Base-by-base conservation (phyloP, 2,797 vertebrate species). In the Cygnus olor region DNA sequence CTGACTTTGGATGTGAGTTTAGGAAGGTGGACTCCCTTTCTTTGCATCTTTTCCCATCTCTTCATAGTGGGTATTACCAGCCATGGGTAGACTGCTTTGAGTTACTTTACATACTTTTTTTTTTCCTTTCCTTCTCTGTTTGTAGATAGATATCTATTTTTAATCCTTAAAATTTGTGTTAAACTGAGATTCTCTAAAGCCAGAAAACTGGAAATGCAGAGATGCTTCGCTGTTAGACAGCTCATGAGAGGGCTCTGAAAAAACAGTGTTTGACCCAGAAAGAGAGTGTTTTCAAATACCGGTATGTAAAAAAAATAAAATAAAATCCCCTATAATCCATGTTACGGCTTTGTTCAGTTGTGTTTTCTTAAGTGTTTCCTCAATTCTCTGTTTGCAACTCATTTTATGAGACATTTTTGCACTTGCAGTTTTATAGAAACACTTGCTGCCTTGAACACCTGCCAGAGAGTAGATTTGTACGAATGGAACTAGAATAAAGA, bases 341-440 rank as follows among this genome's bases (percentile, higher is more conserved):
- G 76, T 94, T 61, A 63, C 42, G 27, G 14, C 74, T 87, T 91
- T 93, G 36, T 74, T 82, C 78, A 38, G 40, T 63, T 77, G 53
- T 84, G 54, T 85, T 90, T 90, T 94, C 80, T 93, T 47, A 74
- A 89, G 38, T 60, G 6, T 77, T 42, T 86, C 47, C 34, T 73
- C 68, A 92, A 0, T 88, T 86, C 32, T 83, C 58, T 61, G 27
- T 76, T 91, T 89, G 69, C 71, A 68, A 0, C 0, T 12, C 57
- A 14, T 93, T 91, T 91, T 74, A 63, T 80, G 78, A 96, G 83
- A 90, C 40, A 21, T 80, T 89, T 81, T 93, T 95, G 54, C 6
- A 44, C 45, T 95, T 96, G 80, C 51, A 79, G 34, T 89, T 94
- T 94, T 95, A 85, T 88, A 82, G 86, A 85, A 96, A 82, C 19